Conservation (phyloP, 2,888 invertebrate species). For the Cosmorhoe ocellata region DNA sequence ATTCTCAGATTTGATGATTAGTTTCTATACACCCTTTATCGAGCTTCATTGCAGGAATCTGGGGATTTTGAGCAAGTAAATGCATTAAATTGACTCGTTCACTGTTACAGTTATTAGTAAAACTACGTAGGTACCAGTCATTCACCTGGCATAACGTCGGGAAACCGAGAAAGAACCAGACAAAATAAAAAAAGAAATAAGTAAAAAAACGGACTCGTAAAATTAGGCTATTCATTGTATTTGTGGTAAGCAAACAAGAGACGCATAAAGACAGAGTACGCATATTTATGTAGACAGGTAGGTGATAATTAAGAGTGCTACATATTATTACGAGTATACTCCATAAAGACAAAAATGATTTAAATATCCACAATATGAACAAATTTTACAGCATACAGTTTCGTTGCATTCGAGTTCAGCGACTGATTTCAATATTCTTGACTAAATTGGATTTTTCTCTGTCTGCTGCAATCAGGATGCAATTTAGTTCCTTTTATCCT, state of each 20-base stretch:
- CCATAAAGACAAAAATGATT: too few relatives aligned
- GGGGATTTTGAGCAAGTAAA: constrained; percentile 9
- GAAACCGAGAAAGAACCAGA: too few relatives aligned
- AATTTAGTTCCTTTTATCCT: constrained; percentile 5
- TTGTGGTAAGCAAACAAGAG: too few relatives aligned
- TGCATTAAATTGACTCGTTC: constrained; percentile 2
- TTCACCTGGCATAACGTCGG: too few relatives aligned
- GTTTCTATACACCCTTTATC: background rate
- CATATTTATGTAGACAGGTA: too few relatives aligned
- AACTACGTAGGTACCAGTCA: too few relatives aligned
- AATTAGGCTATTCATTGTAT: too few relatives aligned
- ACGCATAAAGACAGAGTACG: too few relatives aligned
- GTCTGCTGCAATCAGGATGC: constrained; percentile 14
- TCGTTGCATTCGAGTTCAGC: constrained; percentile 7
- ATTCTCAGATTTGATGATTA: background rate
- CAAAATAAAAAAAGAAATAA: too few relatives aligned
- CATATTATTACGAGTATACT: too few relatives aligned
- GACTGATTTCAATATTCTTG: constrained; percentile 18
- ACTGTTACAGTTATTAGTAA: constrained; percentile 1
- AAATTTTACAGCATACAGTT: constrained; percentile 2
- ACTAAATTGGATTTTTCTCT: constrained; percentile 17
- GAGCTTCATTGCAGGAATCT: constrained; percentile 3
- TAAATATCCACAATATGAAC: background rate
- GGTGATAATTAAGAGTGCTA: too few relatives aligned
- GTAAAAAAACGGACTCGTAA: too few relatives aligned